Percentiles rank a stretch among this genome's conserved stretches.
These are phyloP conservation scores for Noctua janthina DNA, from an alignment of 2,888 invertebrate species.

Conservation along the genomic window DNA sequence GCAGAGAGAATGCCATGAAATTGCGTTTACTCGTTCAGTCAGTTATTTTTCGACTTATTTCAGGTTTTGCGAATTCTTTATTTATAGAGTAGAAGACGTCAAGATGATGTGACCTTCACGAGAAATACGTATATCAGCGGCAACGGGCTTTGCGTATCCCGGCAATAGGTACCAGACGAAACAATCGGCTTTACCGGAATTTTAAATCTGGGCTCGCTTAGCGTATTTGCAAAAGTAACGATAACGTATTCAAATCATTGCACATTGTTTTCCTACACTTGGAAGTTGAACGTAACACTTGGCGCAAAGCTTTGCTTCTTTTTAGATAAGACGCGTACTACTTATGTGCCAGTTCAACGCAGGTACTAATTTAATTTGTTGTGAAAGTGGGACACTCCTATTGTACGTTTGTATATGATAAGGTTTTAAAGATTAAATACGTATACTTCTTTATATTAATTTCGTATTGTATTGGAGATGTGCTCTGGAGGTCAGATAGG, in stretches of 20 bases:
- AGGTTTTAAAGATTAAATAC: constrained; percentile 56
- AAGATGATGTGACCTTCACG: constrained; percentile 47
- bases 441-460: constrained; percentile 7
- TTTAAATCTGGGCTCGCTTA: constrained; percentile 5
- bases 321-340: constrained; percentile 66
- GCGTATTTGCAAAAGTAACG: constrained; percentile 45
- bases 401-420: constrained; percentile 69
- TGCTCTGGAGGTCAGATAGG: not conserved
- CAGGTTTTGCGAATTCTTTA: constrained; percentile 40
- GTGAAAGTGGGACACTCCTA: constrained; percentile 71
- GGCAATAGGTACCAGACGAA: not conserved
- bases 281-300: constrained; percentile 48
- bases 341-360: constrained; percentile 65
- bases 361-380: constrained; percentile 72
- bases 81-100: constrained; percentile 35
- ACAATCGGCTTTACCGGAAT: constrained; percentile 20
- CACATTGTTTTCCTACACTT: constrained; percentile 46
- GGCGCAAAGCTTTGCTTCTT: constrained; percentile 63
- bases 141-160: constrained; percentile 20
- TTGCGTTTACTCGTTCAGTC: constrained; percentile 18
- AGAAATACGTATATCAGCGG: constrained; percentile 10
- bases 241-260: constrained; percentile 49
- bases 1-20: constrained; percentile 29
- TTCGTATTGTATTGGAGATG: constrained; percentile 14
- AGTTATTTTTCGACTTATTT: constrained; percentile 24